Conservation (phyloP, 2,888 invertebrate species). For the Drosophila greeni region DNA sequence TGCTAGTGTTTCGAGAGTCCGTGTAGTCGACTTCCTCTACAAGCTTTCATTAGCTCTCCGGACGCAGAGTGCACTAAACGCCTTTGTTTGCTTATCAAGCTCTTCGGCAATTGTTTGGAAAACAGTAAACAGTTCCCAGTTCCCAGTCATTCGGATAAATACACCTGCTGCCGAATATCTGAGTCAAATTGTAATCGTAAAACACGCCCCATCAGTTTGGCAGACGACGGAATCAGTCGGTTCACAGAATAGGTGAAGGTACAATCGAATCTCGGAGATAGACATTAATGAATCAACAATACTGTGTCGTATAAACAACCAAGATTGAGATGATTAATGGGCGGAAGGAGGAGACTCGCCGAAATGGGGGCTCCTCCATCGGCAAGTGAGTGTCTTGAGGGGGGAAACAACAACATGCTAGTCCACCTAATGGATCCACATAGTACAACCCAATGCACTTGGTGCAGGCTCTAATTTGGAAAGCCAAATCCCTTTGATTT, state of each 20-base stretch:
- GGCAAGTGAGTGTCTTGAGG: neutral
- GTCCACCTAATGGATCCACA: neutral
- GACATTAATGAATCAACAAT: constrained; percentile 42
- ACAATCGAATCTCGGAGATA: constrained; percentile 20
- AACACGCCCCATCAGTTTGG: constrained; percentile 37
- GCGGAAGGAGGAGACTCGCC: constrained; percentile 12
- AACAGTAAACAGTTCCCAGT: constrained; percentile 39
- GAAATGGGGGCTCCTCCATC: constrained; percentile 1
- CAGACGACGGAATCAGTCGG: constrained; percentile 37
- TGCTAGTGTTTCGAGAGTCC: neutral
- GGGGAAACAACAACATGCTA: neutral
- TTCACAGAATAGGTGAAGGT: constrained; percentile 32
- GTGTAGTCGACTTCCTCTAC: constrained; percentile 9
- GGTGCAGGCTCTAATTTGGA: constrained; percentile 1
- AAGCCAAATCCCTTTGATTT: constrained; percentile 23
- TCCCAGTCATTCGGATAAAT: constrained; percentile 47
- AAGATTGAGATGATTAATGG: constrained; percentile 45
- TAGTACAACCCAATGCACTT: neutral
- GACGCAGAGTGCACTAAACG: constrained; percentile 32
- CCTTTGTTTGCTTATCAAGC: constrained; percentile 59
- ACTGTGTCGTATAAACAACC: constrained; percentile 48
- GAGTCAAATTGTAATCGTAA: constrained; percentile 25
- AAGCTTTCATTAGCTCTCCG: constrained; percentile 9
- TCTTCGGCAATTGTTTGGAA: constrained; percentile 56
- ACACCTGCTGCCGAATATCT: constrained; percentile 34